Evolutionary conservation across 2,888 invertebrate species (phyloP).

Genomic region (Lumbricus terrestris): DNA sequence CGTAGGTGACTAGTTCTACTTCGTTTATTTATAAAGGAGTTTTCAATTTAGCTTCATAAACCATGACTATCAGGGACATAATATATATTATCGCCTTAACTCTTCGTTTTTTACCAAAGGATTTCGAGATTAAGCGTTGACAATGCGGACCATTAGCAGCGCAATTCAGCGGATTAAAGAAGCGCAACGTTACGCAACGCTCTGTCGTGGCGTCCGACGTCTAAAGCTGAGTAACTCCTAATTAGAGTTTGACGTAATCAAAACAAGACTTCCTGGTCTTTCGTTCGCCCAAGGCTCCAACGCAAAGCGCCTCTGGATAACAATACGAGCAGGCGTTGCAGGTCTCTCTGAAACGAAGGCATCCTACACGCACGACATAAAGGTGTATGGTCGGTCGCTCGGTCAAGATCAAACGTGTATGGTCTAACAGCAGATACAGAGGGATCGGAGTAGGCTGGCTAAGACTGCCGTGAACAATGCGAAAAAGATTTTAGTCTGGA

Average conservation of each 20-base stretch:
- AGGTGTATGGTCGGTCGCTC: neutral
- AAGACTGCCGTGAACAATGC: too few species aligned
- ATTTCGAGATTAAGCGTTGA: neutral
- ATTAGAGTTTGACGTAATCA: constrained; percentile 3
- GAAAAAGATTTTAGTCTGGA: too few species aligned
- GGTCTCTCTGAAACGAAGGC: neutral
- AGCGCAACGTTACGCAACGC: neutral
- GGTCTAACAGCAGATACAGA: neutral
- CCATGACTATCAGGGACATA: too few species aligned
- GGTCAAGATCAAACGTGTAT: neutral
- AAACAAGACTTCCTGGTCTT: neutral
- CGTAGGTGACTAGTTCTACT: too few species aligned
- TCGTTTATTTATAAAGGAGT: too few species aligned
- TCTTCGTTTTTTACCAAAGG: neutral
- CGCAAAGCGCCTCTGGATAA: neutral
- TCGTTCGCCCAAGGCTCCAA: neutral
- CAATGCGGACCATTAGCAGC: neutral
- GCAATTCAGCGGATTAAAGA: neutral
- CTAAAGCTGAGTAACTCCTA: neutral
- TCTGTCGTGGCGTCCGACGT: neutral
- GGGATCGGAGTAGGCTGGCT: too few species aligned
- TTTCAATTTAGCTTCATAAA: too few species aligned
- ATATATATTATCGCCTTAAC: neutral
- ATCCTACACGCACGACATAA: neutral
- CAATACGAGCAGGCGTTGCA: neutral